Percentiles rank a stretch among this genome's conserved stretches.
Conservation (phyloP, 2,113 vertebrate genomes). For the Hydropotes inermis region DNA sequence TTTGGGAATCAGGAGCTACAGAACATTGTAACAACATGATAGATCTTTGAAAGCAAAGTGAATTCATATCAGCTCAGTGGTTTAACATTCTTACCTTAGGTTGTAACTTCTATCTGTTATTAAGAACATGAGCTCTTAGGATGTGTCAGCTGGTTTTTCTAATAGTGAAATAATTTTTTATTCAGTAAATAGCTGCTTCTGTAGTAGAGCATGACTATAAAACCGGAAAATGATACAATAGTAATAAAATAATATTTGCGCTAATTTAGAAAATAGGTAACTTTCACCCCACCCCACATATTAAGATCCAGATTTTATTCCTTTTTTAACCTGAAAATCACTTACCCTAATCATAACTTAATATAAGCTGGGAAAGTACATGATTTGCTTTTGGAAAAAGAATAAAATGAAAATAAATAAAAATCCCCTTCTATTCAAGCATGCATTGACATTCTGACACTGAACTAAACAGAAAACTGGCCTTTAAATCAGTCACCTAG, state of each 20-base stretch:
- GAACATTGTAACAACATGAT: not conserved
- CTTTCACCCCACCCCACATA: not conserved
- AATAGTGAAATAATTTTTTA: not conserved
- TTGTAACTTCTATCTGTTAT: not conserved
- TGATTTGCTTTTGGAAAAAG: not conserved
- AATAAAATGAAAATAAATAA: not conserved
- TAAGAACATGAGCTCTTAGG: not conserved
- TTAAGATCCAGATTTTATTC: not conserved
- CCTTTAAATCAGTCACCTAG: not conserved
- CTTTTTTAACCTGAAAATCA: not conserved
- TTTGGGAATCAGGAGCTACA: not conserved
- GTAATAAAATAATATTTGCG: slow-evolving; percentile 14
- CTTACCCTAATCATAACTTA: not conserved
- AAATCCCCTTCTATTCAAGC: not conserved
- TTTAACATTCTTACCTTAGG: not conserved
- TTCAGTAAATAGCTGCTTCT: not conserved
- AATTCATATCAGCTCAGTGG: not conserved
- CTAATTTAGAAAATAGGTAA: not conserved
- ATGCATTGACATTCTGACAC: not conserved
- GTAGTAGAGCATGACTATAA: not conserved
- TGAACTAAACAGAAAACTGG: not conserved
- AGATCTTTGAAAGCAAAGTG: not conserved
- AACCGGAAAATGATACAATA: not conserved
- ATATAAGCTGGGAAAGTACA: not conserved
- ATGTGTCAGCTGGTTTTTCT: not conserved